These are phyloP conservation scores for Xestobium rufovillosum DNA, from an alignment of 2,888 invertebrate species.

Conservation along the genomic window DNA sequence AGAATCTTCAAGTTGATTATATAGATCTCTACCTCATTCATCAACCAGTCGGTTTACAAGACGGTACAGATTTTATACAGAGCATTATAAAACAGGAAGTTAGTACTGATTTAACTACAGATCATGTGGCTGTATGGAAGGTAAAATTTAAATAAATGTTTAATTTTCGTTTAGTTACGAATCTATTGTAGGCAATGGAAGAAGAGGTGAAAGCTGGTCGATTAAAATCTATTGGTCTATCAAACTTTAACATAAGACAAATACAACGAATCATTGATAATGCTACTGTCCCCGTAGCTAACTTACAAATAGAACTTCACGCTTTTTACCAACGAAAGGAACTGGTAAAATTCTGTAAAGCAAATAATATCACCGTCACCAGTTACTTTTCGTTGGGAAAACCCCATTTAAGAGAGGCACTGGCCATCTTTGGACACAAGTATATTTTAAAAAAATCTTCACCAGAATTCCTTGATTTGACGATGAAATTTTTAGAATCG, in stretches of 20 bases:
- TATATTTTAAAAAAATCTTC: too few relatives aligned
- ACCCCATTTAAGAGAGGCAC: too few relatives aligned
- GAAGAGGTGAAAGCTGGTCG: neutral
- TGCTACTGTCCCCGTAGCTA: constrained; percentile 38
- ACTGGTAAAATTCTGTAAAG: constrained; percentile 38
- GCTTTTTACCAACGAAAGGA: constrained; percentile 44
- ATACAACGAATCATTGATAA: neutral
- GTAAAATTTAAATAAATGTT: too few relatives aligned
- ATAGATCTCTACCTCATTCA: constrained; percentile 1
- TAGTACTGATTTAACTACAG: neutral
- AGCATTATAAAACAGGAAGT: neutral
- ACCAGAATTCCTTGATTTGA: too few relatives aligned
- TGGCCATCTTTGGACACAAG: too few relatives aligned
- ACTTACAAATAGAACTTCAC: constrained; percentile 57
- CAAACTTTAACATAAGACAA: neutral
- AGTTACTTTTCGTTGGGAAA: neutral
- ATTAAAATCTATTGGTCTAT: neutral
- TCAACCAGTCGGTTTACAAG: neutral
- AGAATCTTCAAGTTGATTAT: constrained; percentile 21
- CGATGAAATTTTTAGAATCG: too few relatives aligned
- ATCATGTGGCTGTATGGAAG: constrained; percentile 2
- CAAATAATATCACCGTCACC: constrained; percentile 40
- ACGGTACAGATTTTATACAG: too few relatives aligned
- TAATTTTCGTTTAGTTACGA: too few relatives aligned
- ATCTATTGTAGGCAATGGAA: too few relatives aligned